Base-by-base conservation (phyloP, 2,797 vertebrate genomes). In the Anabas testudineus region DNA sequence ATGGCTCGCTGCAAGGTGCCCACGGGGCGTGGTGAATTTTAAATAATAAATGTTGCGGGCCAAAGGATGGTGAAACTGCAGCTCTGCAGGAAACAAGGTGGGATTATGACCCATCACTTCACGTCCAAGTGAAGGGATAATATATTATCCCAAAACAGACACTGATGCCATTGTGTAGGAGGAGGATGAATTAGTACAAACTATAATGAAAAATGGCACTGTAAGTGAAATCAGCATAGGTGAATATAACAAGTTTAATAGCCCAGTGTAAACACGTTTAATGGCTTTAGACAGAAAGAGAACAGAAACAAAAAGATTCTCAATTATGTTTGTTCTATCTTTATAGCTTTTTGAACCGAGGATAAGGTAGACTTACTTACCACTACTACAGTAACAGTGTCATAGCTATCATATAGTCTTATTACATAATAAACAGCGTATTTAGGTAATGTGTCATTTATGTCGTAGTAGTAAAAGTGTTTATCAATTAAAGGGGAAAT, bases 21-120 rank as follows among this genome's bases (percentile, higher is more conserved):
- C 47, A 45, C 30, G 60, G 59, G 66, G 48, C 41, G 21, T 13
- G 30, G 7, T 32, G 34, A 64, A 61, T 53, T 30, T 54, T 16
- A 28, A 54, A 75, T n/a, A n/a, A n/a, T n/a, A 69, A 24, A 47
- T 22, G 8, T 12, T 60, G 28, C n/a, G 16, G 24, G 48, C 3
- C 18, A 32, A 8, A 32, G 19, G 48, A 30, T 18, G 21, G 19
- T 62, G 34, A 7, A 49, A 67, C 41, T 5, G 24, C 2, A 43
- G 21, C 6, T 21, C 24, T 34, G n/a, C 10, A 28, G 19, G 42
- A 71, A 71, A 60, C 14, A 45, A 41, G 41, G 5, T 32, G 28
- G 12, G 12, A 32, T 49, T 15, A 42, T 21, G 18, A 48, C 15
- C 41, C 15, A 48, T 51, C 6, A 18, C n/a, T 62, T 54, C 1